Conservation (phyloP, 2,888 invertebrate species). For the Myopa testacea region DNA sequence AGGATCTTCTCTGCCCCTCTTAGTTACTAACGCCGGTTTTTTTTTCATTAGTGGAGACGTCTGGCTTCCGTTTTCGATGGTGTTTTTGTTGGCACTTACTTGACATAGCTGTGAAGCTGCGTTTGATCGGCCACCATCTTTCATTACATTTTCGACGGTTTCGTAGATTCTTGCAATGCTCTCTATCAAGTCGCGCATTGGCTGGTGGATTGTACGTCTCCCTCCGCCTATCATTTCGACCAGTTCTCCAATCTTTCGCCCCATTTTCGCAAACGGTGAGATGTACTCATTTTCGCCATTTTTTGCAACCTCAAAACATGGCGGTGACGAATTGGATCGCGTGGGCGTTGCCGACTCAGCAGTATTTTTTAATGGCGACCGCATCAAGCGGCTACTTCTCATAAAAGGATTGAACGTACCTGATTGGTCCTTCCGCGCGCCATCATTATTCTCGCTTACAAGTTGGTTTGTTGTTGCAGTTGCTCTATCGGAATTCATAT, state of each 20-base stretch:
- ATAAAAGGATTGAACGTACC: not conserved
- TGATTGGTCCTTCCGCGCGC: not conserved
- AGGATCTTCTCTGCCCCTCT: not conserved
- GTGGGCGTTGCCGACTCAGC: not conserved
- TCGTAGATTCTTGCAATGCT: not conserved
- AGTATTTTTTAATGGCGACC: not conserved
- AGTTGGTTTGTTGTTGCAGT: not conserved
- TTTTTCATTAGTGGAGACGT: not conserved
- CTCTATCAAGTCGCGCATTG: not conserved
- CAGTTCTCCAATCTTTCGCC: not conserved
- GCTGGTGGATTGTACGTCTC: conserved; percentile 3
- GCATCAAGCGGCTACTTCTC: not conserved
- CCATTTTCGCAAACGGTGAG: not conserved
- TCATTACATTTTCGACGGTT: not conserved
- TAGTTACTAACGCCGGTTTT: not conserved
- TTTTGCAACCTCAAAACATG: no score
- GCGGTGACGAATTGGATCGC: no score
- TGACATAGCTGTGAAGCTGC: not conserved
- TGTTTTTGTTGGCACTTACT: not conserved
- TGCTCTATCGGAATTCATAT: not conserved
- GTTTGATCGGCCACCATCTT: not conserved
- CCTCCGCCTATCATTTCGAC: not conserved
- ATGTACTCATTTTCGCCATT: not conserved
- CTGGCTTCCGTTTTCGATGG: not conserved
- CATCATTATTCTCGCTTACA: not conserved